A percentile compares a stretch with the other conserved stretches of the same genome.
These are phyloP conservation scores for Serinus canaria DNA, from an alignment of 2,113 vertebrate genomes.

Conservation along the genomic window DNA sequence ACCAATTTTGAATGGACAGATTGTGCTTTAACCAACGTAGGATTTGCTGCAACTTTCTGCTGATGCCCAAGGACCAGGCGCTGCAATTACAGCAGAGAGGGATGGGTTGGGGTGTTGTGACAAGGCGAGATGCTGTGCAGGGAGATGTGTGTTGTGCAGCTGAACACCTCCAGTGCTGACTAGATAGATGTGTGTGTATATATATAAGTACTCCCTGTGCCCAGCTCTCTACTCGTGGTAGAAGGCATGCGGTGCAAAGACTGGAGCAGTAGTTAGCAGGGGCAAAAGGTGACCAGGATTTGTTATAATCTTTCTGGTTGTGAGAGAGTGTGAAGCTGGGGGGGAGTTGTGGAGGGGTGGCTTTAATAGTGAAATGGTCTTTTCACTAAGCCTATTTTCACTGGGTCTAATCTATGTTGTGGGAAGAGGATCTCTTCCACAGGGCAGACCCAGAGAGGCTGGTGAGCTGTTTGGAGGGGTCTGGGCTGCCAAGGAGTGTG, in stretches of 20 bases:
- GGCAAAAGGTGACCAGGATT: conserved; percentile 53
- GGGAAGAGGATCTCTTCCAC: conserved; percentile 45
- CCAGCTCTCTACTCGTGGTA: not conserved
- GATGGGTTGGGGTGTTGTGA: not conserved
- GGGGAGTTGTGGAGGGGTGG: not conserved
- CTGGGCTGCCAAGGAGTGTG: not conserved
- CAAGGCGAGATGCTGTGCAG: not conserved
- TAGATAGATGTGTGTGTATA: not conserved
- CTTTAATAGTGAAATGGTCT: conserved; percentile 47
- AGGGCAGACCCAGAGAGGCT: not conserved
- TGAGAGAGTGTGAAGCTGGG: not conserved
- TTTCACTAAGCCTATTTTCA: conserved; percentile 65
- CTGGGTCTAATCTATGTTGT: conserved; percentile 54
- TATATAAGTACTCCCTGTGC: not conserved
- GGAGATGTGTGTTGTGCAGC: not conserved
- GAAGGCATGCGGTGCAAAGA: not conserved
- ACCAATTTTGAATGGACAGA: conserved; percentile 14
- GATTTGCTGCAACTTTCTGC: conserved; percentile 53
- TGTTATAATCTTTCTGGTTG: conserved; percentile 59
- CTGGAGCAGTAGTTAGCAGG: conserved; percentile 39
- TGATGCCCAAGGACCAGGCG: conserved; percentile 2
- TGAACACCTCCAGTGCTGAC: not conserved
- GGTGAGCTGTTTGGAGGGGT: conserved; percentile 14
- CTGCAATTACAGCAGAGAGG: not conserved
- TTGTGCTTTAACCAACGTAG: not conserved